A percentile compares a stretch with the other conserved stretches of the same genome.
phyloP scores from a whole-genome alignment of 2,113 vertebrate species.

The Microcebus jonahi region DNA sequence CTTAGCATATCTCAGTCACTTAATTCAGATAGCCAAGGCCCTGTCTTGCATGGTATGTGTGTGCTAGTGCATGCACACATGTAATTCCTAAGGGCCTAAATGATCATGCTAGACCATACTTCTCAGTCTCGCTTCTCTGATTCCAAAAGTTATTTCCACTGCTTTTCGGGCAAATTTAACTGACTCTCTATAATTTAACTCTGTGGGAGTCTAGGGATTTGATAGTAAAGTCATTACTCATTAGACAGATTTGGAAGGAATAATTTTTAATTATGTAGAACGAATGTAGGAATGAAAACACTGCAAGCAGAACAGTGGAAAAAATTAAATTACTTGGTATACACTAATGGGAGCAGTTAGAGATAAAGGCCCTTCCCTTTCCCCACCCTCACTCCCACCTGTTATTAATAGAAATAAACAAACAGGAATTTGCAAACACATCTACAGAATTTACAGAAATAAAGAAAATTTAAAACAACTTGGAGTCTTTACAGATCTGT shows the following conservation, averaged over 20 bases:
- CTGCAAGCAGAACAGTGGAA: constrained; percentile 31
- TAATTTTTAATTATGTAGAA: constrained; percentile 61
- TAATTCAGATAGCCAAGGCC: neutral
- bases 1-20: neutral
- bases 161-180: constrained; percentile 14
- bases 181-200: constrained; percentile 46
- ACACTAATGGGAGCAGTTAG: neutral
- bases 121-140: constrained; percentile 37
- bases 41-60: neutral
- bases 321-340: constrained; percentile 42
- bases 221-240: constrained; percentile 45
- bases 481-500: neutral
- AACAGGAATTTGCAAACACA: constrained; percentile 22
- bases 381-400: neutral
- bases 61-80: neutral
- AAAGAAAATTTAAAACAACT: neutral
- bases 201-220: constrained; percentile 10
- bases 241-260: constrained; percentile 53
- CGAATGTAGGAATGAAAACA: constrained; percentile 16
- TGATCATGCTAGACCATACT: neutral
- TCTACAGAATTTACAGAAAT: neutral
- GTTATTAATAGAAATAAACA: constrained; percentile 24
- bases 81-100: neutral
- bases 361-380: constrained; percentile 24
- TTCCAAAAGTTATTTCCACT: constrained; percentile 28